phyloP scores from a whole-genome alignment of 2,113 vertebrate species.

The Bos javanicus region DNA sequence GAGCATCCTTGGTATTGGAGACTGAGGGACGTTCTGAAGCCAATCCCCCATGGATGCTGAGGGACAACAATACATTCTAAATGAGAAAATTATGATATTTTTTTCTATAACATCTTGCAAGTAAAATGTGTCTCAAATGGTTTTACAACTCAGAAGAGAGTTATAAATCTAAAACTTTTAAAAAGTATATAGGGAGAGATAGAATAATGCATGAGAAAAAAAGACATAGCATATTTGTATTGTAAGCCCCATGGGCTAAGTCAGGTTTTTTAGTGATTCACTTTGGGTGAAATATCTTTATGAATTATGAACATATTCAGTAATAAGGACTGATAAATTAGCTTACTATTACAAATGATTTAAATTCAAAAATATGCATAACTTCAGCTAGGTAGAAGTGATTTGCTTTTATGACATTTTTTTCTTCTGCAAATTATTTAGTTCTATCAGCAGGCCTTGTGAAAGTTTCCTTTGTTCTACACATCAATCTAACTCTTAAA shows the following conservation, averaged over 20 bases:
- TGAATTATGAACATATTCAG: not conserved
- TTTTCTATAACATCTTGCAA: not conserved
- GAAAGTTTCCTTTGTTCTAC: not conserved
- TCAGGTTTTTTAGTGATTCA: not conserved
- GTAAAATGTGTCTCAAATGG: not conserved
- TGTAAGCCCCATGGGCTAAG: not conserved
- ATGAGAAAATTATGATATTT: conserved; percentile 13
- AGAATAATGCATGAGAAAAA: not conserved
- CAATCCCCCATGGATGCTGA: not conserved
- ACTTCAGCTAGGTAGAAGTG: not conserved
- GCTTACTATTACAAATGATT: not conserved
- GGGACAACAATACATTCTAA: not conserved
- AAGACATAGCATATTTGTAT: not conserved
- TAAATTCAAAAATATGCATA: not conserved
- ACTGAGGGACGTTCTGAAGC: not conserved
- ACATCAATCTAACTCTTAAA: not conserved
- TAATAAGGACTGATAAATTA: not conserved
- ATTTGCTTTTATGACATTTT: not conserved
- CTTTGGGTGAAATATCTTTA: not conserved
- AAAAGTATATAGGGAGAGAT: not conserved
- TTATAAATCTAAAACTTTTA: not conserved
- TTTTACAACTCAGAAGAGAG: not conserved
- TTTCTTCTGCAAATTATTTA: not conserved
- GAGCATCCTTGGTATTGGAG: not conserved
- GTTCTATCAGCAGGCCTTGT: not conserved